Conservation (phyloP, 92 coral and sea anemone genomes). For the Muricea muricata region DNA sequence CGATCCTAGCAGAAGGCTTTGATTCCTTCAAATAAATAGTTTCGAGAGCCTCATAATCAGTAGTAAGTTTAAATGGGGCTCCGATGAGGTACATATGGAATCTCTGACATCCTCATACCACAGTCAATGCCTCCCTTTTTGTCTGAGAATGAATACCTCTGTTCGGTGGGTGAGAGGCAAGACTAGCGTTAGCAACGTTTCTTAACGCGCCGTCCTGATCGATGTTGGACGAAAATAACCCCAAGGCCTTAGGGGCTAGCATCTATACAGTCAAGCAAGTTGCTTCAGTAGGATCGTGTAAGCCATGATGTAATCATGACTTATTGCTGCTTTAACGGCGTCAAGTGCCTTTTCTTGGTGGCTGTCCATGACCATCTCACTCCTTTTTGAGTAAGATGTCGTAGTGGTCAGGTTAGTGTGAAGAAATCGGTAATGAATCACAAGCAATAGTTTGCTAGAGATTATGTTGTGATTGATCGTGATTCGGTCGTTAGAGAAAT, state of each 20-base stretch:
- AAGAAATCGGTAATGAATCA: background rate
- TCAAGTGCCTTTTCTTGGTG: background rate
- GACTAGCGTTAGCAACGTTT: slow-evolving; percentile 47
- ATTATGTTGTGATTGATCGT: no score
- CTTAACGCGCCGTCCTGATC: slow-evolving; percentile 27
- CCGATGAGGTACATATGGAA: no score
- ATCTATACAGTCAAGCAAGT: slow-evolving; percentile 16
- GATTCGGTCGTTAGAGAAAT: no score
- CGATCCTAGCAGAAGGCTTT: slow-evolving; percentile 51
- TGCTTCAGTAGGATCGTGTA: background rate
- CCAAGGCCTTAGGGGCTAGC: no score
- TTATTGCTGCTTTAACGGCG: background rate
- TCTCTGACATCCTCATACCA: no score
- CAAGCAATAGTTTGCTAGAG: background rate
- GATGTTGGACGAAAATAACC: slow-evolving; percentile 40
- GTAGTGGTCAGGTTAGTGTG: background rate
- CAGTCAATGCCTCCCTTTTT: slow-evolving; percentile 44
- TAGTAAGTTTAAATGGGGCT: slow-evolving; percentile 29
- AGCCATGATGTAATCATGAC: background rate
- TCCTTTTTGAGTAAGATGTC: background rate
- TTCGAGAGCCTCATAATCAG: slow-evolving; percentile 54
- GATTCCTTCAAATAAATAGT: slow-evolving; percentile 39
- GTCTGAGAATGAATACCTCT: slow-evolving; percentile 45
- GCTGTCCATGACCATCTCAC: background rate
- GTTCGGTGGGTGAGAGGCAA: slow-evolving; percentile 36